Evolutionary conservation across 2,888 invertebrate genomes (phyloP), one percentile per base, ranked within the genome.

Genomic region (Andrena dorsata): DNA sequence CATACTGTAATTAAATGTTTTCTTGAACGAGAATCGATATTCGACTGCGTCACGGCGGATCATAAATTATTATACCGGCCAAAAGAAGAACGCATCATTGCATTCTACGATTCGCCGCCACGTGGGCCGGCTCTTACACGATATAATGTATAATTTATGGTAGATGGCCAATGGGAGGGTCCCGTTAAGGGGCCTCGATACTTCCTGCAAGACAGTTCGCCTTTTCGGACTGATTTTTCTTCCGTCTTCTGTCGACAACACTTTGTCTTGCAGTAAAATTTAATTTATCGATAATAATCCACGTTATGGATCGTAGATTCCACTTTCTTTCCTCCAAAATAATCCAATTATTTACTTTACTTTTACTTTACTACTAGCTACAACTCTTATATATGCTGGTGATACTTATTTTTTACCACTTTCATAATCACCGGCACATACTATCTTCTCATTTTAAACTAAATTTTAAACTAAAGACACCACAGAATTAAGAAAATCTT

Each of bases 121-220:
- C 86, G 88, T 86, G 86, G 86, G 88, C 80, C 76, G 87, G 69
- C 78, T 84, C 83, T 82, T 88, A 82, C 80, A 82, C 88, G 87
- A 87, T 84, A 87, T 87, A 87, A 82, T 87, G 84, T 87, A 84
- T 88, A 88, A 88, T 88, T 88, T 88, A 88, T 88, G 87, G 86
- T 85, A 77, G 80, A 84, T 83, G 87, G 84, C 82, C 80, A 86
- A 87, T 86, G 84, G 86, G 82, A 79, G 84, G 84, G 79, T 88
- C 88, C 87, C 86, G 87, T 87, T 87, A 87, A 86, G 87, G 77
- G 87, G 86, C 87, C 87, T 82, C 86, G 80, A 87, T 87, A 86
- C 87, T 83, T 76, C 66, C 80, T 71, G 63, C 77, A 76, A 82
- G 77, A 81, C 83, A 79, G 64, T 71, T 79, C 79, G 75, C 79